Evolutionary conservation across 2,113 vertebrate genomes (phyloP).

Genomic region (Cololabis saira): DNA sequence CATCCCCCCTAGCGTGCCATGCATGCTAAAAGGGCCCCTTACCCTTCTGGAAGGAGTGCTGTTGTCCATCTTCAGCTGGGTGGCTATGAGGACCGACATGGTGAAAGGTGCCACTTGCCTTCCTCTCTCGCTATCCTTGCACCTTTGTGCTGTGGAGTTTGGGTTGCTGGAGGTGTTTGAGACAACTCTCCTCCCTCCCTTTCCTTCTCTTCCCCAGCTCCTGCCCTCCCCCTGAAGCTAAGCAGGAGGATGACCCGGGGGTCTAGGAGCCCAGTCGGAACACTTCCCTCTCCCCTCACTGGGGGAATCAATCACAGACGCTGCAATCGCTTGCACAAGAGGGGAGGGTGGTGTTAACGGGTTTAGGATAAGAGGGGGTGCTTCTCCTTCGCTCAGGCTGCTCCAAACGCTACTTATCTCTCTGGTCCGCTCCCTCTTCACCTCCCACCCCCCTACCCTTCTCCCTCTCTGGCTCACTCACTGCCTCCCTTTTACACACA

Average conservation of each 20-base stretch:
- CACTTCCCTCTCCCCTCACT: conserved; percentile 58
- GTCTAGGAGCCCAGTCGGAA: conserved; percentile 54
- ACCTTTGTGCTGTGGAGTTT: conserved; percentile 69
- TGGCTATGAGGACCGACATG: conserved; percentile 80
- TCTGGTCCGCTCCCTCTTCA: conserved; percentile 29
- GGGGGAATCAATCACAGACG: conserved; percentile 69
- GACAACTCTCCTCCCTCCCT: conserved; percentile 2
- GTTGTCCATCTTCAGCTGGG: conserved; percentile 79
- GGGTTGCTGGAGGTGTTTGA: conserved; percentile 56
- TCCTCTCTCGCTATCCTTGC: conserved; percentile 39
- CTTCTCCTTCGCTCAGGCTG: conserved; percentile 25
- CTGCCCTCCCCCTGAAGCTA: conserved; percentile 43
- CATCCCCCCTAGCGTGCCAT: conserved; percentile 49
- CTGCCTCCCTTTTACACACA: conserved; percentile 11
- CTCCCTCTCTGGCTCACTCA: conserved; percentile 12
- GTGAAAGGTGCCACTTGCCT: conserved; percentile 48
- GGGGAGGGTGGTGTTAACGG: conserved; percentile 10
- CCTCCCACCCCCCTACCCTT: neutral
- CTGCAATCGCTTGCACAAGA: conserved; percentile 36
- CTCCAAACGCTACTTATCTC: conserved; percentile 59
- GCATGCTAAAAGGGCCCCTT: conserved; percentile 75
- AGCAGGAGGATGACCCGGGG: conserved; percentile 58
- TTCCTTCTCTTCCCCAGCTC: conserved; percentile 3
- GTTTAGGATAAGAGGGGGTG: conserved; percentile 12
- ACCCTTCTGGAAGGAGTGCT: conserved; percentile 76